These are phyloP conservation scores for Amblyraja radiata DNA, from an alignment of 2,797 vertebrate genomes.

Conservation along the genomic window DNA sequence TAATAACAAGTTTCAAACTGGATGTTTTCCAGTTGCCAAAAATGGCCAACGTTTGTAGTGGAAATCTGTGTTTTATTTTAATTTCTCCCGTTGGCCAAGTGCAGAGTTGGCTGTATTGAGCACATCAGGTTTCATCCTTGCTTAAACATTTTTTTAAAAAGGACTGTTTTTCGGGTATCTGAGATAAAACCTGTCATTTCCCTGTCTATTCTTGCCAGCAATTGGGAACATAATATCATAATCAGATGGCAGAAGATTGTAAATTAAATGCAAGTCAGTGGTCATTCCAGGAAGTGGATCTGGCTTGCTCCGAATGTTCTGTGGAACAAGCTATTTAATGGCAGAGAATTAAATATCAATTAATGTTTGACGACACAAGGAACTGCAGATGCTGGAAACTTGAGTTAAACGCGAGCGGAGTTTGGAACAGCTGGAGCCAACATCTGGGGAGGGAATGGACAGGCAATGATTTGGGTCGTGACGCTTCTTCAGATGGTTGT, in stretches of 20 bases:
- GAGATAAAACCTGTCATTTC: too few species aligned
- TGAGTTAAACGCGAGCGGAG: too few species aligned
- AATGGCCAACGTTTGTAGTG: neutral
- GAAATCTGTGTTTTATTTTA: conserved; percentile 28
- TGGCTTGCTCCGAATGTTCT: neutral
- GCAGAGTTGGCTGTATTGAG: neutral
- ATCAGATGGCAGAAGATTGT: neutral
- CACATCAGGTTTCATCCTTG: neutral
- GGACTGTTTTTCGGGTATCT: neutral
- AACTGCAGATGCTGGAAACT: too few species aligned
- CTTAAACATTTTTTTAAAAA: too few species aligned
- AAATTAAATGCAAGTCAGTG: neutral
- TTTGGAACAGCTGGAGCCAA: too few species aligned
- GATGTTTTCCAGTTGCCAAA: neutral
- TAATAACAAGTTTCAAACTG: conserved; percentile 30
- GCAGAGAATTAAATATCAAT: neutral
- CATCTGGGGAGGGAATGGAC: too few species aligned
- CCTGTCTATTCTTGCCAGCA: neutral
- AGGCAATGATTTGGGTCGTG: too few species aligned
- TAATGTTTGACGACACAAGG: too few species aligned
- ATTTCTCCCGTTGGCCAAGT: neutral
- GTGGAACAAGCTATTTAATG: neutral
- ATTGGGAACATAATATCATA: too few species aligned
- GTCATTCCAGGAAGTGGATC: neutral
- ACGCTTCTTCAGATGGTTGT: too few species aligned